These are phyloP conservation scores for Heterochromis multidens DNA, from an alignment of 2,113 vertebrate species.

Conservation along the genomic window DNA sequence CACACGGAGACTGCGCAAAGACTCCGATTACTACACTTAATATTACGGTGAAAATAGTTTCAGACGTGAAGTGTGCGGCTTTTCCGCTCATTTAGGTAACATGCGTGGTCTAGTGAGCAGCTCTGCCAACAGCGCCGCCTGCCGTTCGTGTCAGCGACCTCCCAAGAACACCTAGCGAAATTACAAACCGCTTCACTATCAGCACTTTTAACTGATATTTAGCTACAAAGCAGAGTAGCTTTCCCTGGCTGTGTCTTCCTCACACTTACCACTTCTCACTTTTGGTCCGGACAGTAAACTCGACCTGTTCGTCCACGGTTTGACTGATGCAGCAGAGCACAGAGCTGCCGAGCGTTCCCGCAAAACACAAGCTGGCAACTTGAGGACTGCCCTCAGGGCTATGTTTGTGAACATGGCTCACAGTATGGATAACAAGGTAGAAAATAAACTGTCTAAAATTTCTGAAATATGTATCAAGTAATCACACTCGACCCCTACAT, in stretches of 20 bases:
- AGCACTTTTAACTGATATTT: not conserved
- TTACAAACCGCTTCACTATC: not conserved
- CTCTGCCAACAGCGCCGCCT: not conserved
- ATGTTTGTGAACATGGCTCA: slow-evolving; percentile 41
- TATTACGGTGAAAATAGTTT: not conserved
- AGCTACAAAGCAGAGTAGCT: not conserved
- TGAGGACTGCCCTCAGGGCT: slow-evolving; percentile 51
- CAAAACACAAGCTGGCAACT: slow-evolving; percentile 20
- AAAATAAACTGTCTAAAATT: not conserved
- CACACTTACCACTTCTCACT: slow-evolving; percentile 29
- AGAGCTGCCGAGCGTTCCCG: slow-evolving; percentile 41
- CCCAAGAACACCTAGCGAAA: not conserved
- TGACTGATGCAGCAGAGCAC: not conserved
- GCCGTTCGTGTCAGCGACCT: not conserved
- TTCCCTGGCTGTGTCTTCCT: not conserved
- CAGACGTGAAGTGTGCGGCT: not conserved
- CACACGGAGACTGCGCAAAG: not conserved
- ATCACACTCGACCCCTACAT: slow-evolving; percentile 48
- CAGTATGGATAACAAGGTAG: accelerated
- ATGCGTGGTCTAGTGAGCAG: not conserved
- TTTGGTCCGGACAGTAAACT: not conserved
- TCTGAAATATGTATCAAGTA: not conserved
- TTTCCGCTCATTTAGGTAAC: not conserved
- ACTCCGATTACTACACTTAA: not conserved
- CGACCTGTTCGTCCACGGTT: slow-evolving; percentile 6